These are phyloP conservation scores for Peromyscus attwateri DNA, from an alignment of 2,797 vertebrate genomes.

Conservation along the genomic window DNA sequence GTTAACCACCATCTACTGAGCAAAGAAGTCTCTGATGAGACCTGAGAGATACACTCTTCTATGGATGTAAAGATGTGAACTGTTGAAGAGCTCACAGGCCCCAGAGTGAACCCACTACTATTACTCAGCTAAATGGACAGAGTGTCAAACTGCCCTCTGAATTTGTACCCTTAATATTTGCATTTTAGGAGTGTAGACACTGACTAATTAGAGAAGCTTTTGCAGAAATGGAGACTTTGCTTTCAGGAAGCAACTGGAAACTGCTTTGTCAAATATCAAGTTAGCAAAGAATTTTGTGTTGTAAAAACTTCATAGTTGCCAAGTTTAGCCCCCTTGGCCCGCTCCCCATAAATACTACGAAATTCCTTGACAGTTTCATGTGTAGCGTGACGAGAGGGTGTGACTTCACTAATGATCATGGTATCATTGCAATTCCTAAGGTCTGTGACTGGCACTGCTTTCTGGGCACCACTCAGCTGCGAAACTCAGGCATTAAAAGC, in stretches of 20 bases:
- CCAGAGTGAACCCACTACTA: background rate
- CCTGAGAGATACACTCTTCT: background rate
- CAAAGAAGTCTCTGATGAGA: background rate
- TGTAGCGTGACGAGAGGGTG: background rate
- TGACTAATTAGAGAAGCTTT: conserved; percentile 74
- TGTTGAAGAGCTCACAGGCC: no score
- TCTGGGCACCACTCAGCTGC: background rate
- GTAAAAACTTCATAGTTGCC: conserved; percentile 68
- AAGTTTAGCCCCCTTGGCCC: conserved; percentile 9
- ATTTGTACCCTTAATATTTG: background rate
- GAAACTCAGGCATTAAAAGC: no score
- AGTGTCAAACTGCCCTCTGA: background rate
- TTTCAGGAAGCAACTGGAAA: conserved; percentile 71
- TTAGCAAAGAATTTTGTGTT: conserved; percentile 72
- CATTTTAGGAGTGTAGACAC: conserved; percentile 70
- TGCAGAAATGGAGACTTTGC: conserved; percentile 69
- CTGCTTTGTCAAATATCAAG: conserved; percentile 78
- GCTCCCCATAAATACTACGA: background rate
- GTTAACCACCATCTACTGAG: background rate
- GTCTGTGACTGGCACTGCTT: no score
- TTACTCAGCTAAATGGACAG: background rate
- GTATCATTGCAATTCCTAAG: background rate
- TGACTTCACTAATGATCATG: background rate
- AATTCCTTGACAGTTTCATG: conserved; percentile 38
- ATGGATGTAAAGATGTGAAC: background rate